Evolutionary conservation across 1,140 invertebrate species (phyloP).

Genomic region (Limonius californicus): DNA sequence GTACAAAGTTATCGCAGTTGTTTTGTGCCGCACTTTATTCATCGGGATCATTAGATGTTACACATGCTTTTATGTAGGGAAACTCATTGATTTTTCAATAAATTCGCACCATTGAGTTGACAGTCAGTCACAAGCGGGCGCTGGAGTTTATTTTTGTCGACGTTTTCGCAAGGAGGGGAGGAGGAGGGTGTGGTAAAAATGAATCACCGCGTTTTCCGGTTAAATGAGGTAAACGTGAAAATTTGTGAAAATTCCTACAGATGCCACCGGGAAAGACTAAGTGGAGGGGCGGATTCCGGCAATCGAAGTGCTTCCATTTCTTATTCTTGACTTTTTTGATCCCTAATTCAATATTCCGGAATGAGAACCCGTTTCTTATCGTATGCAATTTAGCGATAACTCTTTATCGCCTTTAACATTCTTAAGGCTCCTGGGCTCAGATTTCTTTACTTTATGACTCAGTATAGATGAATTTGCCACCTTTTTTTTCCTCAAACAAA

Average conservation of each 20-base stretch:
- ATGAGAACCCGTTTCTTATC: conserved; percentile 5
- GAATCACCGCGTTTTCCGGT: conserved; percentile 14
- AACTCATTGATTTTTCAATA: conserved; percentile 6
- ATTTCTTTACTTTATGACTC: no score
- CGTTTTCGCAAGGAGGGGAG: not conserved
- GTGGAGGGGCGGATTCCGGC: conserved; percentile 9
- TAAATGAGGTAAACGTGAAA: conserved; percentile 13
- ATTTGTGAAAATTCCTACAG: conserved; percentile 12
- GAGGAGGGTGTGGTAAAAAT: conserved; percentile 8
- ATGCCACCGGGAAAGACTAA: conserved; percentile 5
- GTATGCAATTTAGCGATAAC: not conserved
- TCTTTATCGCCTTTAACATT: no score
- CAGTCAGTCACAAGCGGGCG: not conserved
- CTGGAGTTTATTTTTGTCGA: conserved; percentile 1
- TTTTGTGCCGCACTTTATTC: not conserved
- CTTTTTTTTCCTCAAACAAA: no score
- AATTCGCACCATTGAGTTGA: conserved; percentile 8
- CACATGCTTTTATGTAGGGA: not conserved
- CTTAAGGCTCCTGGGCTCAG: no score
- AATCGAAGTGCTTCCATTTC: conserved; percentile 7
- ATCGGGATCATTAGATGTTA: conserved; percentile 2
- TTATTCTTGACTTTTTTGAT: conserved; percentile 14
- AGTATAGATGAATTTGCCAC: no score
- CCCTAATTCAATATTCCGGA: conserved; percentile 5
- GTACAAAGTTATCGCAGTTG: no score